phyloP scores from a whole-genome alignment of 2,797 vertebrate species.

The Phyllotis vaccarum region DNA sequence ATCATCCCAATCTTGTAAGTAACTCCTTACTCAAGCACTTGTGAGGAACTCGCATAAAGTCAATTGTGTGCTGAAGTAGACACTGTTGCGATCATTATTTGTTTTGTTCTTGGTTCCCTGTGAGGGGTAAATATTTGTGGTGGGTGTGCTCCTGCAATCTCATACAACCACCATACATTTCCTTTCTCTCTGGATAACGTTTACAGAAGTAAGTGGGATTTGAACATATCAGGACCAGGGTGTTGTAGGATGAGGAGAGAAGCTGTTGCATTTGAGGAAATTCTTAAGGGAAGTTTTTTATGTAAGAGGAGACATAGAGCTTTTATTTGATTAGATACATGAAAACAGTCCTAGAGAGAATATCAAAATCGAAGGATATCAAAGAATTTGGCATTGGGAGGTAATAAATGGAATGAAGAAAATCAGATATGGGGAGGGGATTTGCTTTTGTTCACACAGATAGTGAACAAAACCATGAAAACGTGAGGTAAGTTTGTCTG shows the following conservation, averaged over 20 bases:
- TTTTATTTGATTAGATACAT: neutral
- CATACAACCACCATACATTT: neutral
- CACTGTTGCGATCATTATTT: neutral
- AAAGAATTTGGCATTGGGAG: neutral
- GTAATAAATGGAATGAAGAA: neutral
- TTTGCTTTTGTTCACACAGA: neutral
- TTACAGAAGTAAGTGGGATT: neutral
- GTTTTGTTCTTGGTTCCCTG: neutral
- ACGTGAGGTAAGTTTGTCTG: neutral
- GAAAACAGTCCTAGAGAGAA: neutral
- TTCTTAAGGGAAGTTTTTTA: neutral
- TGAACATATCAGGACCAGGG: neutral
- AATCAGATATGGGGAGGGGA: neutral
- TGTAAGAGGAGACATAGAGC: neutral
- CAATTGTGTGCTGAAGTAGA: neutral
- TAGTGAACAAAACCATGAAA: neutral
- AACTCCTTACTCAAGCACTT: neutral
- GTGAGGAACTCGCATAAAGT: neutral
- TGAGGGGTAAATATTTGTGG: neutral
- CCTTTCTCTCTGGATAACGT: neutral
- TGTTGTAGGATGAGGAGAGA: neutral
- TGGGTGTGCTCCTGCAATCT: too few relatives aligned
- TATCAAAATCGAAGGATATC: too few relatives aligned
- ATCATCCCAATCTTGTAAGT: neutral
- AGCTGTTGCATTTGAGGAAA: too few relatives aligned